Evolutionary conservation across 1,140 invertebrate genomes (phyloP).

Genomic region (Heliothis virescens): DNA sequence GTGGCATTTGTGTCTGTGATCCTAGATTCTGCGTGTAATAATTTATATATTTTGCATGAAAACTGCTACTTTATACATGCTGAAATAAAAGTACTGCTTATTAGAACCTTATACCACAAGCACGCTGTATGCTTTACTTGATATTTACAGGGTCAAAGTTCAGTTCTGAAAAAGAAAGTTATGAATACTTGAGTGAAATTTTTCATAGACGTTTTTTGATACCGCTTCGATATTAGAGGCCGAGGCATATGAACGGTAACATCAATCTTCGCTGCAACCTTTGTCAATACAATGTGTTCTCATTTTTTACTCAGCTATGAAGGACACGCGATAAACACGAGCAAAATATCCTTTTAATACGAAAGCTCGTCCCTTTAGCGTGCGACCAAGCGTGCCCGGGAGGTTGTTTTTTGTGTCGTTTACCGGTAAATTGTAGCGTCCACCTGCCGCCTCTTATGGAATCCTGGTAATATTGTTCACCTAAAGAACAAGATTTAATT

Average conservation of each 20-base stretch:
- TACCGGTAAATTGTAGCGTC: neutral
- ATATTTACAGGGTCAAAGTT: too few species aligned
- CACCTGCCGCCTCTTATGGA: slow-evolving; percentile 3
- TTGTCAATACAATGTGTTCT: slow-evolving; percentile 44
- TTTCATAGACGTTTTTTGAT: neutral
- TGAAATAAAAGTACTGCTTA: too few species aligned
- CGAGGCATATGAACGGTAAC: neutral
- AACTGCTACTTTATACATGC: too few species aligned
- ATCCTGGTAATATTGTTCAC: slow-evolving; percentile 16
- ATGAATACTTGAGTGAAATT: slow-evolving; percentile 1
- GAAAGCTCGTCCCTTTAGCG: slow-evolving; percentile 60
- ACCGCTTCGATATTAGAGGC: neutral
- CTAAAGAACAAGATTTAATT: slow-evolving; percentile 4
- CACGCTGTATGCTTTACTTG: too few species aligned
- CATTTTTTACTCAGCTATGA: slow-evolving; percentile 27
- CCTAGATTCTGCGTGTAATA: too few species aligned
- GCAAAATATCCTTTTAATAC: slow-evolving; percentile 62
- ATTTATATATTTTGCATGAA: too few species aligned
- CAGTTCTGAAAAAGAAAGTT: neutral
- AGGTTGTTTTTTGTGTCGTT: slow-evolving; percentile 6
- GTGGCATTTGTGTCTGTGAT: too few species aligned
- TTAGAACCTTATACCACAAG: too few species aligned
- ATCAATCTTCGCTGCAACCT: slow-evolving; percentile 29
- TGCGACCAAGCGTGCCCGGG: neutral
- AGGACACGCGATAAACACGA: slow-evolving; percentile 16